These are phyloP conservation scores for Pheosia gnoma DNA, from an alignment of 2,888 invertebrate species.

Conservation along the genomic window DNA sequence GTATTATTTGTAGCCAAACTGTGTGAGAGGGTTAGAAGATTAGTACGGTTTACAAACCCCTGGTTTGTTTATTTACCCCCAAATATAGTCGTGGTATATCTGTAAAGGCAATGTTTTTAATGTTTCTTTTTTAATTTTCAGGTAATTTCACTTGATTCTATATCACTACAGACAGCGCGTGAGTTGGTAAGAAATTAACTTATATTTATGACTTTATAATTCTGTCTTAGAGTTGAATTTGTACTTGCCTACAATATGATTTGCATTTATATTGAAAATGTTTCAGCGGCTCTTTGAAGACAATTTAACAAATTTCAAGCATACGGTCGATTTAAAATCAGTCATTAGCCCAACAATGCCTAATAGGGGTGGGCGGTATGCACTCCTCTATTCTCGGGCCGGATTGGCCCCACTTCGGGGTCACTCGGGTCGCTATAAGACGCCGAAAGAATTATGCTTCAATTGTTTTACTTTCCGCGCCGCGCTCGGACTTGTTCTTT, in stretches of 20 bases:
- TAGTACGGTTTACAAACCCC: constrained; percentile 26
- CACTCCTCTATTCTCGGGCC: constrained; percentile 45
- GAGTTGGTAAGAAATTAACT: not conserved
- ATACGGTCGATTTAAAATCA: constrained; percentile 33
- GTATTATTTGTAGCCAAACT: constrained; percentile 34
- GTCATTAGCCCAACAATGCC: constrained; percentile 54
- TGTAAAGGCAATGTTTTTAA: constrained; percentile 10
- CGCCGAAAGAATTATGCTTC: constrained; percentile 72
- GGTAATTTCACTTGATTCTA: constrained; percentile 32
- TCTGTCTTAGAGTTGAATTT: too few species aligned
- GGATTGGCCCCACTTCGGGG: constrained; percentile 39
- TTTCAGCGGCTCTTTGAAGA: not conserved
- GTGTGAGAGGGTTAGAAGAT: constrained; percentile 35
- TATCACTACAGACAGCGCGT: not conserved
- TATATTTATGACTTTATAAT: not conserved
- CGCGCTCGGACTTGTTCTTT: constrained; percentile 46
- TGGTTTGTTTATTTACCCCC: constrained; percentile 11
- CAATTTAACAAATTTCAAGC: not conserved
- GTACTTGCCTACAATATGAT: too few species aligned
- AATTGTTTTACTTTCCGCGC: constrained; percentile 71
- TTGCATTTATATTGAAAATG: too few species aligned
- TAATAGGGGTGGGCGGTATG: constrained; percentile 62
- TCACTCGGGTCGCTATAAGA: constrained; percentile 47
- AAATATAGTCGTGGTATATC: not conserved
- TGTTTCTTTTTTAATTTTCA: constrained; percentile 35